Percentiles rank a stretch among this genome's conserved stretches.
Conservation (phyloP, 2,888 invertebrate species). For the Stenolophus ochropezus region DNA sequence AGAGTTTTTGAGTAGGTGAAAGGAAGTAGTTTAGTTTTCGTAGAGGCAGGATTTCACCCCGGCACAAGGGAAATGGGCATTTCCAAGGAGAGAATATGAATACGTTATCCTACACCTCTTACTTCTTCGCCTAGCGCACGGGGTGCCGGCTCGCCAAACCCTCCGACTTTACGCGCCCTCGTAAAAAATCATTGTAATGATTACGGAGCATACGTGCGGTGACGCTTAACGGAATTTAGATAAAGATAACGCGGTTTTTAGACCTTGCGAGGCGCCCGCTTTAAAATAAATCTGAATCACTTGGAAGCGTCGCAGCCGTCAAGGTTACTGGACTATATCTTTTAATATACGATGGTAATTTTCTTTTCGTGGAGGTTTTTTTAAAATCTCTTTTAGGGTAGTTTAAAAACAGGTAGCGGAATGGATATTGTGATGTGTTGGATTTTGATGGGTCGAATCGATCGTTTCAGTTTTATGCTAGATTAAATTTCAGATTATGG, state of each 20-base stretch:
- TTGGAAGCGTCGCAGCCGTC: slow-evolving; percentile 8
- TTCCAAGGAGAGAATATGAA: slow-evolving; percentile 45
- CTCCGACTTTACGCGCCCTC: slow-evolving; percentile 42
- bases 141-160: slow-evolving; percentile 3
- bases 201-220: slow-evolving; percentile 51
- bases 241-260: slow-evolving; percentile 52
- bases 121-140: too few relatives aligned
- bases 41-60: slow-evolving; percentile 35
- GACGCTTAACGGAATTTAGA: slow-evolving; percentile 54
- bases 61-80: slow-evolving; percentile 51
- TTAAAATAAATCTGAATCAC: slow-evolving; percentile 58
- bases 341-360: slow-evolving; percentile 48
- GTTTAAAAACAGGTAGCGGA: slow-evolving; percentile 43
- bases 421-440: slow-evolving; percentile 7
- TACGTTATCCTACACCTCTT: slow-evolving; percentile 42
- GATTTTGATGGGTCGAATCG: slow-evolving; percentile 29
- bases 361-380: slow-evolving; percentile 42
- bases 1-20: too few relatives aligned
- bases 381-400: slow-evolving; percentile 43
- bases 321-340: slow-evolving; percentile 41
- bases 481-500: slow-evolving; percentile 28
- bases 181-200: slow-evolving; percentile 59
- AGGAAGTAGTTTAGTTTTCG: too few relatives aligned
- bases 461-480: slow-evolving; percentile 34
- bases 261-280: slow-evolving; percentile 18